Percentiles rank a stretch among this genome's conserved stretches.
phyloP scores from a whole-genome alignment of 2,888 invertebrate genomes.

The Xestia ashworthii region DNA sequence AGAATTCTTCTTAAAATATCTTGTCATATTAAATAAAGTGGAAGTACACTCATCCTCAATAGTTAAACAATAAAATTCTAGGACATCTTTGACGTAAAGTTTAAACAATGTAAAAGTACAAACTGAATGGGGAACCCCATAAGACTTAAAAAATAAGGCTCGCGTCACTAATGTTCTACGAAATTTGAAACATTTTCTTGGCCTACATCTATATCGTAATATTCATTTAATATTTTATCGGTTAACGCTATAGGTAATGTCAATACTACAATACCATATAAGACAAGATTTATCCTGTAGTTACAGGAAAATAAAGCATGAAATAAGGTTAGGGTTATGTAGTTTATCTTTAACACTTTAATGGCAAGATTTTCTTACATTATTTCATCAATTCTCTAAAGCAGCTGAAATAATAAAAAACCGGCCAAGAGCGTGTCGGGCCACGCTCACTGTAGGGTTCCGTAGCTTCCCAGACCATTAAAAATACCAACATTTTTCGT shows the following conservation, averaged over 20 bases:
- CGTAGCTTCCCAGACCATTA: too few relatives aligned
- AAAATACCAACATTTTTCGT: too few relatives aligned
- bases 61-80: constrained; percentile 32
- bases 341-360: not conserved
- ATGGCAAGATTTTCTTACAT: constrained; percentile 11
- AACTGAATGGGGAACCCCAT: constrained; percentile 14
- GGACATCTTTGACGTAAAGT: not conserved
- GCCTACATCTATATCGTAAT: constrained; percentile 35
- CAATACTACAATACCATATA: constrained; percentile 9
- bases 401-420: too few relatives aligned
- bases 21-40: constrained; percentile 1
- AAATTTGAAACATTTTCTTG: constrained; percentile 32
- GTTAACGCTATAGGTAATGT: constrained; percentile 12
- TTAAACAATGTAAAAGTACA: constrained; percentile 7
- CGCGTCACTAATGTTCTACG: constrained; percentile 26
- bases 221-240: constrained; percentile 32
- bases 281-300: constrained; percentile 13
- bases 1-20: constrained; percentile 10
- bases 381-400: too few relatives aligned
- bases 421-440: too few relatives aligned
- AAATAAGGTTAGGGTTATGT: constrained; percentile 2
- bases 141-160: constrained; percentile 14
- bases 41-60: constrained; percentile 15
- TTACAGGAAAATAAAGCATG: constrained; percentile 16
- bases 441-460: too few relatives aligned